Base-by-base conservation (phyloP, 1,140 invertebrate species). In the Tetramorium parvispinum region DNA sequence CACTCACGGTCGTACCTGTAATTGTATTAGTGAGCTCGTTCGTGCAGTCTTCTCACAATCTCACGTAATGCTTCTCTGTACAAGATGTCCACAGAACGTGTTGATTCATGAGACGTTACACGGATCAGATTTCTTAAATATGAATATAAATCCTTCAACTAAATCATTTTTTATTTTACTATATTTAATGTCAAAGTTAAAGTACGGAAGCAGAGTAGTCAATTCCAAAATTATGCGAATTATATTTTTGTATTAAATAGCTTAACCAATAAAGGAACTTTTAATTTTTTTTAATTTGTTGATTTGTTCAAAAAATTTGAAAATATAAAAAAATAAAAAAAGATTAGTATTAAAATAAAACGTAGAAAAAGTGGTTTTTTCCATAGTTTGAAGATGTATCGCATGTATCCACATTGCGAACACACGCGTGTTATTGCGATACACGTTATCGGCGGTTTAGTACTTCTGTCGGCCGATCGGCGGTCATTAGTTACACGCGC, bases 401-500 rank as follows among this genome's bases (percentile, higher is more conserved):
- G 32, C 32, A 3, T 32, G 32, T 4, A 4, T 32, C 2, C 16
- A 21, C 5, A 66, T 18, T 53, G n/a, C 8, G 18, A 1, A 21
- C n/a, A 7, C 3, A 53, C 37, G 53, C 40, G 21, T 40, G 18
- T 82, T 73, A 73, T 46, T 16, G 53, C 79, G 65, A 71, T 82
- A 71, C 65, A 55, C 37, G 51, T 57, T 82, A 82, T 82, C 66
- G 66, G 79, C 53, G 24, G 79, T 73, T 83, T 59, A 83, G 66
- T 83, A 83, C 53, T 82, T 82, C 79, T 82, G 79, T 73, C 70
- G 57, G 57, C 27, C 53, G 75, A 86, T 88, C 85, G 43, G 21
- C 81, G 76, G 53, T 86, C 85, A 86, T 86, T 86, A 86, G 77
- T 86, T 86, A 86, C 85, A 70, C 77, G 40, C 43, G 65, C 79